Evolutionary conservation across 2,113 vertebrate species (phyloP), one percentile per base, ranked within the genome.

Genomic region (Rhynchomys soricoides): DNA sequence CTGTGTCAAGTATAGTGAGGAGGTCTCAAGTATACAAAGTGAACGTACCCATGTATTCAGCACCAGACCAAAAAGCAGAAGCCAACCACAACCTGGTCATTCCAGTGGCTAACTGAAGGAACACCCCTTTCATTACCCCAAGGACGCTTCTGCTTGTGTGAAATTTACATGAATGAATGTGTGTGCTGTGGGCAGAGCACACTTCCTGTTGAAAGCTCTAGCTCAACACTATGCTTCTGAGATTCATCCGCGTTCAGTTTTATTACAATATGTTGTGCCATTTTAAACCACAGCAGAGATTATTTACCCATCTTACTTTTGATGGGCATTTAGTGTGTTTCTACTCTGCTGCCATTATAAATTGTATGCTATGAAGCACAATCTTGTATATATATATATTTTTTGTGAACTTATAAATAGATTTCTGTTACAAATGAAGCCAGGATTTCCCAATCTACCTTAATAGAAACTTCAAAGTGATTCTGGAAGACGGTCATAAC

Each of bases 161-260:
- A 91, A 92, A 77, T 50, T 88, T 59, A 52, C 40, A 34, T 66
- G 83, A 90, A 86, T 96, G 31, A 95, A 90, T 86, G 89, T 17
- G 13, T 75, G 26, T 73, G 70, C 37, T 66, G 7, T 5, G 1
- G 31, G 29, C 34, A 68, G 24, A 34, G 31, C 52, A 43, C 17
- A 66, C 55, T 92, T 74, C 48, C 64, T 10, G 1, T 11, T 24
- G 89, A 78, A 16, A 93, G 50, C n/a, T 74, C 62, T 52, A 90
- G 29, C 40, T 93, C 50, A 94, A 26, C 5, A 55, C 73, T 50
- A 40, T 29, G 29, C 68, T 86, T 93, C 31, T 70, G 88, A 87
- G 48, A 90, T 55, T 70, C 48, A 59, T 83, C 91, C 57, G 17
- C 79, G 7, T 17, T 95, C 66, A 86, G 91, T 91, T 93, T 29